phyloP scores from a whole-genome alignment of 53 echinoderm and acorn worm species.

The Hippasteria phrygiana region DNA sequence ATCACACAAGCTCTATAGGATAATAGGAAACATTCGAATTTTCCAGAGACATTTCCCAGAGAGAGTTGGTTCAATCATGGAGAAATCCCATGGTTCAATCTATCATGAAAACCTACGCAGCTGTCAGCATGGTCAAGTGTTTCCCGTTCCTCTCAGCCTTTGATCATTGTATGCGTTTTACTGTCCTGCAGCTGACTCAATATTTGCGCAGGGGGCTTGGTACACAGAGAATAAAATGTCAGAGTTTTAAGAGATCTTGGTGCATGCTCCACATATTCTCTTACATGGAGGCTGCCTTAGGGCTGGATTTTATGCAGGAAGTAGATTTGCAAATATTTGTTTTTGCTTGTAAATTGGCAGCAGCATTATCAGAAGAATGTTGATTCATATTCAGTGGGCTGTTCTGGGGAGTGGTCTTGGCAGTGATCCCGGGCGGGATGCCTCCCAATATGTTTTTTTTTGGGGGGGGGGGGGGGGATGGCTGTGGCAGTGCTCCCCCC shows the following conservation, averaged over 20 bases:
- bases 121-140: neutral
- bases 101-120: constrained; percentile 18
- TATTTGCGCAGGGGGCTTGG: constrained; percentile 17
- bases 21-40: neutral
- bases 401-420: too few species aligned
- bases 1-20: too few species aligned
- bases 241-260: neutral
- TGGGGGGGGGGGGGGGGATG: too few species aligned
- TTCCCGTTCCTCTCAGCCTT: neutral
- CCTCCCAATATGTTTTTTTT: too few species aligned
- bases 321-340: too few species aligned
- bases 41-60: neutral
- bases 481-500: too few species aligned
- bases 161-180: neutral
- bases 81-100: neutral
- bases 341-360: constrained; percentile 29
- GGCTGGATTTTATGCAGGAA: neutral
- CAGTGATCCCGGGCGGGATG: too few species aligned
- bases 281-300: neutral
- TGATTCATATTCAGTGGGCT: too few species aligned
- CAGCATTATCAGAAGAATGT: neutral
- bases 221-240: neutral
- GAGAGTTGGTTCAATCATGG: neutral
- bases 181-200: neutral
- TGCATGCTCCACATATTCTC: neutral